Percentiles rank a stretch among this genome's conserved stretches.
phyloP scores from a whole-genome alignment of 1,140 invertebrate genomes.

The Drosophila erecta region DNA sequence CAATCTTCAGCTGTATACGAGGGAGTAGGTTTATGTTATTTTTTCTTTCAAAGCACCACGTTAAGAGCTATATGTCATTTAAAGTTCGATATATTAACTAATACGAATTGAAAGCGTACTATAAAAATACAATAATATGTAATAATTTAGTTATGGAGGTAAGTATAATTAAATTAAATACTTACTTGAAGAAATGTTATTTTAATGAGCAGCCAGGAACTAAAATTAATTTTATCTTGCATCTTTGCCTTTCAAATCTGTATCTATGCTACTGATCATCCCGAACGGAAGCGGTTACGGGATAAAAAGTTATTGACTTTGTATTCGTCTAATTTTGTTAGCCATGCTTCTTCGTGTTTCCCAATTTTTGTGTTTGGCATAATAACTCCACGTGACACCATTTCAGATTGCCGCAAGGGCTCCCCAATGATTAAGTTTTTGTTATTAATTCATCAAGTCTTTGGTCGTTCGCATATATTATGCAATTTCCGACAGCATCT shows the following conservation, averaged over 20 bases:
- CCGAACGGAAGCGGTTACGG: conserved; percentile 25
- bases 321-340: conserved; percentile 28
- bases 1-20: no score
- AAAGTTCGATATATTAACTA: no score
- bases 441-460: conserved; percentile 33
- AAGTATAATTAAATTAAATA: no score
- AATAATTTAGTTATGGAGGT: no score
- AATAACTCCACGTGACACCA: conserved; percentile 65
- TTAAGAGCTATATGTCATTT: no score
- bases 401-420: conserved; percentile 44
- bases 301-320: conserved; percentile 18
- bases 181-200: no score
- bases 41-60: neutral
- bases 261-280: neutral
- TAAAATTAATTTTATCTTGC: no score
- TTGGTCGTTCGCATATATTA: conserved; percentile 41
- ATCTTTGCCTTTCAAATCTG: neutral
- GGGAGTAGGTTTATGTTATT: neutral
- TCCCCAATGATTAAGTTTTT: conserved; percentile 55
- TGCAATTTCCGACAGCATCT: conserved; percentile 47
- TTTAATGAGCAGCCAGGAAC: no score
- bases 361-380: conserved; percentile 38
- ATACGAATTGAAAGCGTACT: no score
- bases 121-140: no score
- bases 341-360: conserved; percentile 16